Evolutionary conservation across 2,888 invertebrate species (phyloP).

Genomic region (Alentia gelatinosa): DNA sequence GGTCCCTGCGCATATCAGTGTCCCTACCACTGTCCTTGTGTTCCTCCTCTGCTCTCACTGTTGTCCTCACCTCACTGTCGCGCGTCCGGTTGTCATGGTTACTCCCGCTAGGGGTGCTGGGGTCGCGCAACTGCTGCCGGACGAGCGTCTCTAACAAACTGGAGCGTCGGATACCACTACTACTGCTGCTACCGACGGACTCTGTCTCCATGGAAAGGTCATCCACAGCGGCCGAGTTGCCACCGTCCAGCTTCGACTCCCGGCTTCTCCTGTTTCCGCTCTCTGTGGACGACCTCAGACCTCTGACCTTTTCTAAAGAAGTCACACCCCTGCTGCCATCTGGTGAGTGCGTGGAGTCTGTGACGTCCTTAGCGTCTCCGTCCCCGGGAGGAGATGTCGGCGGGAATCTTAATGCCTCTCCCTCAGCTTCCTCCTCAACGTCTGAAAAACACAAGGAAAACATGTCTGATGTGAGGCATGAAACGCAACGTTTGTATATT

Average conservation of each 20-base stretch:
- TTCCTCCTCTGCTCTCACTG: neutral
- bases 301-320: neutral
- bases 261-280: neutral
- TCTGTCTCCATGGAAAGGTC: slow-evolving; percentile 9
- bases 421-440: slow-evolving; percentile 37
- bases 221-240: neutral
- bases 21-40: neutral
- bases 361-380: neutral
- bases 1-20: neutral
- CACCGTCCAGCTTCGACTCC: neutral
- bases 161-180: neutral
- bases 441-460: slow-evolving; percentile 18
- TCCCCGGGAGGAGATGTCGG: neutral
- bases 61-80: neutral
- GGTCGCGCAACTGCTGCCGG: neutral
- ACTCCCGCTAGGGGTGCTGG: neutral
- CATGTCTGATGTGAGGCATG: too few relatives aligned
- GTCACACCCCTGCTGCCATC: neutral
- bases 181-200: neutral
- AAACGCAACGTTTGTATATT: too few relatives aligned
- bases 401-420: neutral
- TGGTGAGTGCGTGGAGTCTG: neutral
- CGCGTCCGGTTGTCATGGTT: neutral
- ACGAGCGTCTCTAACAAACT: neutral
- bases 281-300: neutral